Evolutionary conservation across 2,797 vertebrate species (phyloP), one percentile per base, ranked within the genome.

Genomic region (Acanthurus lineatus): DNA sequence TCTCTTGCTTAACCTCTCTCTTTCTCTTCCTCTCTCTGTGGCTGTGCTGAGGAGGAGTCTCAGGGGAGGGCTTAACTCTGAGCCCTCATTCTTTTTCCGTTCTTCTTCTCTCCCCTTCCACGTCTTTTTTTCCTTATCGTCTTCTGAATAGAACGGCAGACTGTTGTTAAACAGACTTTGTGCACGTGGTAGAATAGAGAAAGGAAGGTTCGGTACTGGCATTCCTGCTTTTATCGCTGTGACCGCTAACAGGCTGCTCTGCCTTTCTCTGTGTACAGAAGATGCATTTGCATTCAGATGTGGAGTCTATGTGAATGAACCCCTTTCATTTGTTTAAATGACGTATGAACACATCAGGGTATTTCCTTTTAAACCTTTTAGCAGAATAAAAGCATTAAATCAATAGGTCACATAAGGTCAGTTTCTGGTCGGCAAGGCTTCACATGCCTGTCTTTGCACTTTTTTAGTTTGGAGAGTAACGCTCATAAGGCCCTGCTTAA

Each of bases 11-110:
- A 88, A 87, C 84, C 89, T 77, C 64, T n/a, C 69, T 68, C 79
- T 73, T 70, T 91, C 80, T 83, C 85, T 81, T 85, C 79, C 73
- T 77, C 84, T 86, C 49, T 76, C 65, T 69, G 76, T 81, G 79
- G 76, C 79, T 77, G 60, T 82, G 81, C 84, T 88, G 89, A 90
- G 88, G 89, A 90, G 76, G 69, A 86, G 81, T 91, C 93, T 91
- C 91, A 44, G n/a, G 91, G 91, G 92, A 91, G 62, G 84, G 79
- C 89, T 92, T 94, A 92, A 85, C 88, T 92, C 85, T 88, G 83
- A 89, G 85, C 68, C 77, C 85, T 88, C 76, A 14, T 79, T 87
- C 71, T 87, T 81, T 83, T 53, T 19, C n/a, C 9, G 70, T 73
- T 73, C 77, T 79, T 72, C 78, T 81, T 81, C 79, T 61, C 63